Base-by-base conservation (phyloP, 2,113 vertebrate species). In the Phylloscopus trochiloides region DNA sequence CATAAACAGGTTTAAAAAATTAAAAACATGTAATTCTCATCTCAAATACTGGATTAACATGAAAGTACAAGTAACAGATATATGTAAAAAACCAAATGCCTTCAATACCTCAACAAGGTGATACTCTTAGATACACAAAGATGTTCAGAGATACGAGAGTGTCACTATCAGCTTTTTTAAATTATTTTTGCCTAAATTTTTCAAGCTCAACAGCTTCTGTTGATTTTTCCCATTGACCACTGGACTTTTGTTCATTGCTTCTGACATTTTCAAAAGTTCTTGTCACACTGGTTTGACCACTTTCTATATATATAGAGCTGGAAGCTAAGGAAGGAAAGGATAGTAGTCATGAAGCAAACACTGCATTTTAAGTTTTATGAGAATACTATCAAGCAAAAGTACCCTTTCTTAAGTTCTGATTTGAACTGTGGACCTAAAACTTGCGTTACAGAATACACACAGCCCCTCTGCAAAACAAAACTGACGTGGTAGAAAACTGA, bases 141-240 rank as follows among this genome's bases (percentile, higher is more conserved):
- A n/a, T 9, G 4, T 65, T 52, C 58, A 72, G 36, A 83, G 9
- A 59, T 34, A 38, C 1, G 12, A 25, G 10, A 48, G 22, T 47
- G 17, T 34, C 17, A 10, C 25, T 34, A 31, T 9, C 47, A 58
- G 18, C 16, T 42, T 52, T 67, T 51, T 28, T 1, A 20, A 42
- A 66, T 42, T 54, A 65, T 83, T 86, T 96, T 94, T 97, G 99
- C 99, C 99, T 99, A 80, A 99, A 99, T 87, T 98, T 98, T 85
- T 99, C 98, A 96, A 99, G 98, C 88, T 99, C 98, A 63, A 97
- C 90, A 45, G 97, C 97, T 97, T 99, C 99, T 38, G 67, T 95
- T 92, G 88, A 97, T 90, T 97, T 80, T 47, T 97, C 97, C 76
- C 97, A 96, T 19, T 95, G 97, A 85, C 81, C 87, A 67, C 12